phyloP scores from a whole-genome alignment of 2,888 invertebrate genomes.

The Metallyticus violacea region DNA sequence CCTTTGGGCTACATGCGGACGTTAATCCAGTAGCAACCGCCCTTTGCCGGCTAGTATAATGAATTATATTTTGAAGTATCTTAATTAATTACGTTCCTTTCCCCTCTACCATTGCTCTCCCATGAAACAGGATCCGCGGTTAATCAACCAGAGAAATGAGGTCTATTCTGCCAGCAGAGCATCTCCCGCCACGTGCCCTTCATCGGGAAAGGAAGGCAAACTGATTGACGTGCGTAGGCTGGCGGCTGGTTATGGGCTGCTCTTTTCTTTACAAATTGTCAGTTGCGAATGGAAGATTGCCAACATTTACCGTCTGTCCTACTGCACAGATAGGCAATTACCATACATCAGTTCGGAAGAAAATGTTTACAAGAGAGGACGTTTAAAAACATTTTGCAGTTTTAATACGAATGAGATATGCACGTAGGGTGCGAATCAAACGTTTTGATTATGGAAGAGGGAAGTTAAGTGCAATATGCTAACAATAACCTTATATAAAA shows the following conservation, averaged over 20 bases:
- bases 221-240: not conserved
- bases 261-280: not conserved
- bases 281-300: not conserved
- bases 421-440: no score
- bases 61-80: slow-evolving; percentile 33
- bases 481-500: no score
- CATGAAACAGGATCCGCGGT: slow-evolving; percentile 27
- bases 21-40: not conserved
- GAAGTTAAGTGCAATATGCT: no score
- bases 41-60: slow-evolving; percentile 10
- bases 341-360: no score
- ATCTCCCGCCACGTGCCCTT: not conserved
- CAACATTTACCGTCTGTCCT: no score
- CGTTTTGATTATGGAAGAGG: no score
- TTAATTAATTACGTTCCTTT: slow-evolving; percentile 31
- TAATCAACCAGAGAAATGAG: slow-evolving; percentile 31
- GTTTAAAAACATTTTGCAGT: no score
- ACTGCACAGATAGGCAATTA: no score
- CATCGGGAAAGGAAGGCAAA: not conserved
- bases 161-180: slow-evolving; percentile 1
- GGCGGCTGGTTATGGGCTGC: no score
- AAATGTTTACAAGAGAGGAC: no score
- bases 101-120: not conserved
- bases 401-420: no score
- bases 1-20: not conserved